Conservation (phyloP, 2,888 invertebrate species). For the Ganaspis brasiliensis region DNA sequence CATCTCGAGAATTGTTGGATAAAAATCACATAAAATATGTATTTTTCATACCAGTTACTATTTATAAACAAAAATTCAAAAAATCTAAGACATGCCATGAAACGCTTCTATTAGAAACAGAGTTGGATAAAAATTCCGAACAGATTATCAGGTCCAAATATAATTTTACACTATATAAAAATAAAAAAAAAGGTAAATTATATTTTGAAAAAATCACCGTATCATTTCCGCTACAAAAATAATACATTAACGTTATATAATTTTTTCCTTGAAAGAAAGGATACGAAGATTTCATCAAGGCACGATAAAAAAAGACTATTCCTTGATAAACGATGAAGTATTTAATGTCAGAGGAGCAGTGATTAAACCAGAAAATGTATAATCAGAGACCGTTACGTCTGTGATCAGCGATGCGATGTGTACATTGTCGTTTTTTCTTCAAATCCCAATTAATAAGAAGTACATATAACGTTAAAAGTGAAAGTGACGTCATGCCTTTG, state of each 20-base stretch:
- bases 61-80: no score
- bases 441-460: not conserved
- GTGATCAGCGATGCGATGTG: conserved; percentile 21
- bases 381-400: not conserved
- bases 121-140: no score
- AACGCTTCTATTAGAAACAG: no score
- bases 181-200: not conserved
- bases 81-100: no score
- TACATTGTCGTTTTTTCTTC: conserved; percentile 28
- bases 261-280: not conserved
- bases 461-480: conserved; percentile 16
- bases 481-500: conserved; percentile 22
- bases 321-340: not conserved
- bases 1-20: no score
- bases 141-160: not conserved
- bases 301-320: conserved; percentile 3
- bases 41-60: no score
- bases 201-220: not conserved
- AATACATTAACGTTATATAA: not conserved
- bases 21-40: no score
- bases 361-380: conserved; percentile 14
- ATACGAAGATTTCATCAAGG: not conserved
- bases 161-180: not conserved
- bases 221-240: not conserved
- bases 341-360: not conserved